Conservation (phyloP, 2,113 vertebrate genomes). For the Boulengeromyrus knoepffleri region DNA sequence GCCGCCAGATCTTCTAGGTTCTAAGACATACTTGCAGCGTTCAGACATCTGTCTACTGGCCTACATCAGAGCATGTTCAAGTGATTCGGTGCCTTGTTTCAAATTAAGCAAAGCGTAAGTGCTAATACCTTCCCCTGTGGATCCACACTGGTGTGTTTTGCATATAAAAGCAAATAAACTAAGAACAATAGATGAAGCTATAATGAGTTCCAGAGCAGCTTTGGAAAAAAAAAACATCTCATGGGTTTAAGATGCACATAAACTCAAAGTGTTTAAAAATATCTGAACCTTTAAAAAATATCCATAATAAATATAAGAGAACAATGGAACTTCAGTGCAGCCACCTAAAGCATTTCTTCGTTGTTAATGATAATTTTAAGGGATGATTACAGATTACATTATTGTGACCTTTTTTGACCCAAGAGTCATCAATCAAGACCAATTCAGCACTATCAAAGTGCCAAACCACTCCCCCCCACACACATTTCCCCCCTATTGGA, state of each 20-base stretch:
- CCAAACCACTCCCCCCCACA: neutral
- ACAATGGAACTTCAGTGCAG: neutral
- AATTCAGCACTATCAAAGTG: neutral
- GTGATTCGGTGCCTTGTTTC: neutral
- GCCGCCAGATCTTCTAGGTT: neutral
- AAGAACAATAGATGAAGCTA: neutral
- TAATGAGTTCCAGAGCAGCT: neutral
- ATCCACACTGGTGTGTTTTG: neutral
- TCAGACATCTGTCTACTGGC: neutral
- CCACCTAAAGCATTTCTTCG: neutral
- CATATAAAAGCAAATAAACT: neutral
- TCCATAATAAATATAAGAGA: neutral
- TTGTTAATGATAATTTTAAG: neutral
- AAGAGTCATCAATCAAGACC: neutral
- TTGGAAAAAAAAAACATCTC: neutral
- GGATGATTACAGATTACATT: neutral
- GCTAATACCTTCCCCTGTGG: neutral
- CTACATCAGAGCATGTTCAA: constrained; percentile 1
- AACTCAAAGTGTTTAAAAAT: neutral
- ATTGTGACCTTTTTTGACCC: neutral
- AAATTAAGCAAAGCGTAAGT: neutral
- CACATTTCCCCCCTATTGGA: no score
- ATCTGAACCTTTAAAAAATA: neutral
- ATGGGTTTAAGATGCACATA: neutral
- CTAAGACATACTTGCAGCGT: neutral